Percentiles rank a stretch among this genome's conserved stretches.
Conservation (phyloP, 2,888 invertebrate genomes). For the Napeogenes sylphis region DNA sequence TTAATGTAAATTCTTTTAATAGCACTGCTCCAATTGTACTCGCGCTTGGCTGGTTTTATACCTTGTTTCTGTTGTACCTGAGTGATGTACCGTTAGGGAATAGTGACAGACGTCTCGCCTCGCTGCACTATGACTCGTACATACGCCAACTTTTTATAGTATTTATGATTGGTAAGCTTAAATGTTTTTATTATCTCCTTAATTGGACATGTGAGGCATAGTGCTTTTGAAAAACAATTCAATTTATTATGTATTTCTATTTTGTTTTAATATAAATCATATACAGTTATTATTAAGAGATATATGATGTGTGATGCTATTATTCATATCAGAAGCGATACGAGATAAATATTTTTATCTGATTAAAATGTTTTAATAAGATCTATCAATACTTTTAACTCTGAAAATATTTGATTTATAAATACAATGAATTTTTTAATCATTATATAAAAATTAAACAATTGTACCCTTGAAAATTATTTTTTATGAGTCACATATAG, state of each 20-base stretch:
- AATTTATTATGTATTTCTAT: too few species aligned
- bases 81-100: conserved; percentile 25
- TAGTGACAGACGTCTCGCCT: conserved; percentile 28
- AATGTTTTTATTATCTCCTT: neutral
- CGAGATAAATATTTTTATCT: too few species aligned
- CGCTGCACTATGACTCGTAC: conserved; percentile 5
- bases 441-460: neutral
- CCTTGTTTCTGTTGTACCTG: conserved; percentile 6
- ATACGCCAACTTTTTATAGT: neutral
- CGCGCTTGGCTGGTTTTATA: neutral
- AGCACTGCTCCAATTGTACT: neutral
- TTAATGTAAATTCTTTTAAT: neutral
- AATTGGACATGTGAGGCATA: neutral
- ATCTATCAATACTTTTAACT: neutral
- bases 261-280: too few species aligned
- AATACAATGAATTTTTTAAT: neutral
- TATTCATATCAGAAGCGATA: too few species aligned
- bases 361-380: too few species aligned
- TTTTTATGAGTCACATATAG: conserved; percentile 42
- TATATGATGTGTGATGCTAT: too few species aligned
- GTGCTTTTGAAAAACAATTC: too few species aligned
- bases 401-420: neutral
- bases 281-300: too few species aligned
- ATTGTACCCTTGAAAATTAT: neutral
- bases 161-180: neutral